Percentiles rank a stretch among this genome's conserved stretches.
These are phyloP conservation scores for Stegostoma tigrinum DNA, from an alignment of 2,113 vertebrate genomes.

Conservation along the genomic window DNA sequence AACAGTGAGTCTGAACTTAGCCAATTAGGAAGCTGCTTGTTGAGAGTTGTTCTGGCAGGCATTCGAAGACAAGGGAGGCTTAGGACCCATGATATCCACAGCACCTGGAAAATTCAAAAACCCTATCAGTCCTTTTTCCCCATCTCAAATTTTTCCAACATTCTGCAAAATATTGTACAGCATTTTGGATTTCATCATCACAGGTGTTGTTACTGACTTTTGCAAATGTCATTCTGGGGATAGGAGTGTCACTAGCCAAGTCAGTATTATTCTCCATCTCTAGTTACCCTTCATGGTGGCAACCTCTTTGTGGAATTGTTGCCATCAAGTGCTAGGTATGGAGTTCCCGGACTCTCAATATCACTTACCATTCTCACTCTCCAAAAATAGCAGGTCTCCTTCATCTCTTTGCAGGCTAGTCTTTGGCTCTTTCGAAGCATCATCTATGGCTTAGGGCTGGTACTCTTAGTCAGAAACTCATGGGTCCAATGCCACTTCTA, in stretches of 20 bases:
- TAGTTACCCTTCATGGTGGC: not conserved
- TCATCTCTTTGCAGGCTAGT: not conserved
- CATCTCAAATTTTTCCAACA: not conserved
- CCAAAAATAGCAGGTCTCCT: not conserved
- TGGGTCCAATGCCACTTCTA: not conserved
- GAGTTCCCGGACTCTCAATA: not conserved
- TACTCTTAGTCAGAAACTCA: not conserved
- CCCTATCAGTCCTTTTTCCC: not conserved
- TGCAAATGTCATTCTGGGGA: not conserved
- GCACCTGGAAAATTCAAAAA: not conserved
- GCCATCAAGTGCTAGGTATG: not conserved
- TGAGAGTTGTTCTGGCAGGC: not conserved
- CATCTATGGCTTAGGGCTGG: not conserved
- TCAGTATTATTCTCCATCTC: not conserved
- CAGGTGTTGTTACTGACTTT: not conserved
- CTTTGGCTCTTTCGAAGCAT: not conserved
- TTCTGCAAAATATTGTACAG: not conserved
- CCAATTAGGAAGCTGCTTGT: not conserved
- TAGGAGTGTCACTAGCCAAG: not conserved
- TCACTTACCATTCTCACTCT: not conserved
- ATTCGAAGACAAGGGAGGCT: not conserved
- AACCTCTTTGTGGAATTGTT: not conserved
- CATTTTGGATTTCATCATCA: not conserved
- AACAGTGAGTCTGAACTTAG: not conserved
- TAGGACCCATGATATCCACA: not conserved